phyloP scores from a whole-genome alignment of 2,888 invertebrate species.

The Vanessa cardui region DNA sequence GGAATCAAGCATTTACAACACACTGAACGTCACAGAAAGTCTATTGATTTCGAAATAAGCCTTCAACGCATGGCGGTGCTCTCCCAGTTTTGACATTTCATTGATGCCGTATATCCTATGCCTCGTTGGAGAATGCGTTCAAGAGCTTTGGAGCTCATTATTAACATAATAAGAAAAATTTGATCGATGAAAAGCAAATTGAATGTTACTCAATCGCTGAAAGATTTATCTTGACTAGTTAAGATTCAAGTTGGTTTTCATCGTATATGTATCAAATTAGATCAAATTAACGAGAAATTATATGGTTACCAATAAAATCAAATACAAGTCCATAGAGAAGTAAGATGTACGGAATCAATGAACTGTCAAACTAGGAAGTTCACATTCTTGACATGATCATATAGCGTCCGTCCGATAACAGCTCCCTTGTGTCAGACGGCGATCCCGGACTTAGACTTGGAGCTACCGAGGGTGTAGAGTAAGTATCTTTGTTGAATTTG shows the following conservation, averaged over 20 bases:
- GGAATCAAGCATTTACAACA: constrained; percentile 23
- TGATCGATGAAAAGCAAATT: constrained; percentile 8
- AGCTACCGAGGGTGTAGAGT: constrained; percentile 80
- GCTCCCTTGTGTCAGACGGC: constrained; percentile 86
- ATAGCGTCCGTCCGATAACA: constrained; percentile 83
- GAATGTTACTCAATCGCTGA: not conserved
- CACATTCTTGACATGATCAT: constrained; percentile 80
- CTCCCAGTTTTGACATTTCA: constrained; percentile 48
- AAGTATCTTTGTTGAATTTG: constrained; percentile 81
- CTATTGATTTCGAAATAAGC: constrained; percentile 19
- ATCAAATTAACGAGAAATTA: constrained; percentile 40
- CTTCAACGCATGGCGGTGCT: constrained; percentile 36
- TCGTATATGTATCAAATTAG: not conserved
- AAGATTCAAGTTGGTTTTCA: not conserved
- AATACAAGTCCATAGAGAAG: constrained; percentile 46
- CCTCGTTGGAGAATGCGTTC: constrained; percentile 36
- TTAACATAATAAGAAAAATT: not conserved
- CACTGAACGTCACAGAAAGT: constrained; percentile 25
- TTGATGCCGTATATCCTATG: constrained; percentile 42
- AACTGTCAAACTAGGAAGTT: constrained; percentile 53
- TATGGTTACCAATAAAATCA: constrained; percentile 46
- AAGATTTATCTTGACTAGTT: not conserved
- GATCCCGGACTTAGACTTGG: constrained; percentile 86
- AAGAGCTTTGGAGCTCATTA: constrained; percentile 22
- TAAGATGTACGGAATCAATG: constrained; percentile 47